Evolutionary conservation across 2,113 vertebrate genomes (phyloP).

Genomic region (Apodemus speciosus): DNA sequence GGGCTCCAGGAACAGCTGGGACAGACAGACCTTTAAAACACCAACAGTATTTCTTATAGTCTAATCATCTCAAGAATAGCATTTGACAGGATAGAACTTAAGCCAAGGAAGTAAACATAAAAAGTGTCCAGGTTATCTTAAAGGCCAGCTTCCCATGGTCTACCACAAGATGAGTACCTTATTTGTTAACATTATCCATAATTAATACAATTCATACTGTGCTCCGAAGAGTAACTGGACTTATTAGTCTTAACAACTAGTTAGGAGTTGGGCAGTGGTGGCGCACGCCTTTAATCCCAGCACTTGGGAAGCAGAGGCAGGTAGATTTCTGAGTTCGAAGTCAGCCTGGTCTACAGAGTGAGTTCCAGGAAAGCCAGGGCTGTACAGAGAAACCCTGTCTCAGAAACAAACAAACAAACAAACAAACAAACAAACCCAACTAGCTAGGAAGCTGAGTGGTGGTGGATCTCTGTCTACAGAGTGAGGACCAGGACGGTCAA

Average conservation of each 20-base stretch:
- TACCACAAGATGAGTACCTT: background rate
- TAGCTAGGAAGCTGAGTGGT: background rate
- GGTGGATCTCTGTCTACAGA: background rate
- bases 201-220: background rate
- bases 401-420: too few relatives aligned
- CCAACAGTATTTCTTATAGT: constrained; percentile 55
- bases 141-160: background rate
- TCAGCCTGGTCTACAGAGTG: too few relatives aligned
- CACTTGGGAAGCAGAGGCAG: too few relatives aligned
- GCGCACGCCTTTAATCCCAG: too few relatives aligned
- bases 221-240: constrained; percentile 9
- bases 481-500: background rate
- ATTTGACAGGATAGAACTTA: background rate
- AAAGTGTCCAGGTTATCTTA: background rate
- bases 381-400: too few relatives aligned
- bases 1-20: constrained; percentile 81
- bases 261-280: background rate
- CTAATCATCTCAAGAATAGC: constrained; percentile 47
- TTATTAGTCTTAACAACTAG: background rate
- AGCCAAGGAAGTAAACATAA: constrained; percentile 24
- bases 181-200: background rate
- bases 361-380: too few relatives aligned
- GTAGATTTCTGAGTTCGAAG: too few relatives aligned
- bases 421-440: background rate
- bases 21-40: constrained; percentile 79